Evolutionary conservation across 2,888 invertebrate genomes (phyloP).

Genomic region (Unio pictorum): DNA sequence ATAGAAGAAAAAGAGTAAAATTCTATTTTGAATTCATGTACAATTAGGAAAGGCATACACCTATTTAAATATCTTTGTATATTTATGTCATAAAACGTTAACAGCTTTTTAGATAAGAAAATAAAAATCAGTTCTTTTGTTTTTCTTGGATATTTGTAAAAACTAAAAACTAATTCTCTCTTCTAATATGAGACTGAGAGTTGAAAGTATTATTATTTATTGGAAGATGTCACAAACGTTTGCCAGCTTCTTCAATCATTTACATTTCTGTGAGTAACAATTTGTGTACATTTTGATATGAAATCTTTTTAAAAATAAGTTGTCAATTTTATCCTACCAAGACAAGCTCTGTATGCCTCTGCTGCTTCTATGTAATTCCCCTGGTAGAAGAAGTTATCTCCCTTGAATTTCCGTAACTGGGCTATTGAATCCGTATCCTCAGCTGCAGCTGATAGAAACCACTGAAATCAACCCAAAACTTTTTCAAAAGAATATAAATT

Average conservation of each 20-base stretch:
- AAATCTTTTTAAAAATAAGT: background rate
- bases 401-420: slow-evolving; percentile 36
- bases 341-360: slow-evolving; percentile 28
- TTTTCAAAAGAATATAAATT: too few relatives aligned
- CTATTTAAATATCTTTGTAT: too few relatives aligned
- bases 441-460: slow-evolving; percentile 32
- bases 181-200: too few relatives aligned
- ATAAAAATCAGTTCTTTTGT: too few relatives aligned
- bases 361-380: slow-evolving; percentile 32
- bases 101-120: too few relatives aligned
- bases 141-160: too few relatives aligned
- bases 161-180: too few relatives aligned
- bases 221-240: background rate
- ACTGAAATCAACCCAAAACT: slow-evolving; percentile 28
- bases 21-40: too few relatives aligned
- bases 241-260: background rate
- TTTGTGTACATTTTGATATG: background rate
- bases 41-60: too few relatives aligned
- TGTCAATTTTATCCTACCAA: slow-evolving; percentile 24
- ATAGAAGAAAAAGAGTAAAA: slow-evolving; percentile 5
- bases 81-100: too few relatives aligned
- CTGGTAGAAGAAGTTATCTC: slow-evolving; percentile 34
- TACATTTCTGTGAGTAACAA: background rate
- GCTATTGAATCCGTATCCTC: slow-evolving; percentile 16
- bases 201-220: too few relatives aligned